These are phyloP conservation scores for Pangasius macronema DNA, from an alignment of 2,797 vertebrate genomes.

Conservation along the genomic window DNA sequence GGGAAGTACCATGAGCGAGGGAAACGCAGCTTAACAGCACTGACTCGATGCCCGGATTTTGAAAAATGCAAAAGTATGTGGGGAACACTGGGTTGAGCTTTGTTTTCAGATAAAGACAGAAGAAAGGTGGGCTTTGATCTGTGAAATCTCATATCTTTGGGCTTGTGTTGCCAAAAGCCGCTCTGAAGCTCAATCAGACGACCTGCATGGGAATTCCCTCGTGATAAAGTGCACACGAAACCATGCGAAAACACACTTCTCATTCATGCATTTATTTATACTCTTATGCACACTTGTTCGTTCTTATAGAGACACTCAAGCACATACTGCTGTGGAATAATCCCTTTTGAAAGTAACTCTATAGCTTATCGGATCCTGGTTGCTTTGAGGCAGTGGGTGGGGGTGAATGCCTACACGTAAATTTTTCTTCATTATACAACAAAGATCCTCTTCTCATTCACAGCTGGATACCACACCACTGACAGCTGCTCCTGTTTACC, in stretches of 20 bases:
- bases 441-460: slow-evolving; percentile 52
- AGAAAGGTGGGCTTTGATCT: slow-evolving; percentile 65
- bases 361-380: slow-evolving; percentile 68
- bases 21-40: neutral
- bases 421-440: slow-evolving; percentile 53
- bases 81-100: slow-evolving; percentile 44
- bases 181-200: slow-evolving; percentile 64
- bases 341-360: slow-evolving; percentile 51
- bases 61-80: slow-evolving; percentile 6
- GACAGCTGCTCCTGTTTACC: slow-evolving; percentile 70
- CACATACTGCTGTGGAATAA: neutral
- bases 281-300: slow-evolving; percentile 7
- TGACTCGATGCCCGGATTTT: neutral
- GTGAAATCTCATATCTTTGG: slow-evolving; percentile 57
- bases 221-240: slow-evolving; percentile 46
- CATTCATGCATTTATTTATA: neutral
- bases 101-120: slow-evolving; percentile 58
- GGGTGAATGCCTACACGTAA: slow-evolving; percentile 60
- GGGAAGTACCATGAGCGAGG: no score
- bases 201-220: slow-evolving; percentile 72
- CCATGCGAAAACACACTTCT: slow-evolving; percentile 52
- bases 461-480: slow-evolving; percentile 66
- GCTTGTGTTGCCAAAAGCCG: slow-evolving; percentile 65
- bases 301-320: neutral
- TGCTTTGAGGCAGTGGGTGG: slow-evolving; percentile 64